These are phyloP conservation scores for Malacosoma neustria DNA, from an alignment of 2,888 invertebrate species.

Conservation along the genomic window DNA sequence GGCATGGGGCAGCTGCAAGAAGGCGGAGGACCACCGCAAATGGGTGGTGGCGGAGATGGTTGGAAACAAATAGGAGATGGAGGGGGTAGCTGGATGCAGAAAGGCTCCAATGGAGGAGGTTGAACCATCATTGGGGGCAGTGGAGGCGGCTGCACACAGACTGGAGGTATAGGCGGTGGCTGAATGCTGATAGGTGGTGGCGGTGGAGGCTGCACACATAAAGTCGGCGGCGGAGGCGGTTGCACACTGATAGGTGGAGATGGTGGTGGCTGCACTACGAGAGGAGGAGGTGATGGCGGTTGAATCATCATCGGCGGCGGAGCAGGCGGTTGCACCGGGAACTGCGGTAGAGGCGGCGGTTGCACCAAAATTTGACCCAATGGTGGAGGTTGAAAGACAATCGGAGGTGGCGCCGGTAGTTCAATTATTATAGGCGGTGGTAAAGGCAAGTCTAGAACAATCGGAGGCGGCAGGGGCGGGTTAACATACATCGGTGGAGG, in stretches of 20 bases:
- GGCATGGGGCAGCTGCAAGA: slow-evolving; percentile 14
- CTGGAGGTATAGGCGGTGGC: slow-evolving; percentile 45
- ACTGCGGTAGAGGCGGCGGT: slow-evolving; percentile 49
- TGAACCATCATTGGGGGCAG: slow-evolving; percentile 37
- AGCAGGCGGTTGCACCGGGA: slow-evolving; percentile 53
- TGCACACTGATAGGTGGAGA: slow-evolving; percentile 46
- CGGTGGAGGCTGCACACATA: slow-evolving; percentile 50
- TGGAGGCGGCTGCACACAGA: slow-evolving; percentile 48
- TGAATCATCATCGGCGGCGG: slow-evolving; percentile 53
- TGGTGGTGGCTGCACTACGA: slow-evolving; percentile 47
- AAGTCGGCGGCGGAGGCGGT: slow-evolving; percentile 45
- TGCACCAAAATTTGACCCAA: slow-evolving; percentile 49
- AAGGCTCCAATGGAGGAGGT: slow-evolving; percentile 37
- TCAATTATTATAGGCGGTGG: slow-evolving; percentile 49
- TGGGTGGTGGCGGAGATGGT: slow-evolving; percentile 26
- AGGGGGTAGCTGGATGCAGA: slow-evolving; percentile 47
- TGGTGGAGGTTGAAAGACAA: slow-evolving; percentile 53
- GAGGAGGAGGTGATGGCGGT: slow-evolving; percentile 41
- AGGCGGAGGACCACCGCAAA: slow-evolving; percentile 22
- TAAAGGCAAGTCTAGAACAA: slow-evolving; percentile 38
- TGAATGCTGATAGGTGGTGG: slow-evolving; percentile 45
- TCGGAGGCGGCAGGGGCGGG: slow-evolving; percentile 37
- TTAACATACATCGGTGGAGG: slow-evolving; percentile 43
- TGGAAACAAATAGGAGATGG: slow-evolving; percentile 47
- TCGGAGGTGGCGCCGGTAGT: slow-evolving; percentile 49